Percentiles rank a stretch among this genome's conserved stretches.
Evolutionary conservation across 2,888 invertebrate genomes (phyloP).

Genomic region (Amblyjoppa proteus): DNA sequence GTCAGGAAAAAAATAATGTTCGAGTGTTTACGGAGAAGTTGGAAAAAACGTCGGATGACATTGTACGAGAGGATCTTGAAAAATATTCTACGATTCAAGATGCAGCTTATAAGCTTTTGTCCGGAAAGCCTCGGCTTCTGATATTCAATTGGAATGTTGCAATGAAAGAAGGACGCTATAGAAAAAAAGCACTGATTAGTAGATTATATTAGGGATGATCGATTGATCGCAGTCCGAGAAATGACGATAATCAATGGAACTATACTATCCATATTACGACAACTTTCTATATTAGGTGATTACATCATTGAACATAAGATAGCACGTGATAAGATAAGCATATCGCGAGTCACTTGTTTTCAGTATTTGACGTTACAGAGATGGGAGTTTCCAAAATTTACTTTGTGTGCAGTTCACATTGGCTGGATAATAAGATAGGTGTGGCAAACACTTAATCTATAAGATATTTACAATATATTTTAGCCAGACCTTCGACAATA

Average conservation of each 20-base stretch:
- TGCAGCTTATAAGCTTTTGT: conserved; percentile 83
- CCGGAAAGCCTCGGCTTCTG: conserved; percentile 85
- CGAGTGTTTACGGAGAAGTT: not conserved
- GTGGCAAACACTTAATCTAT: not conserved
- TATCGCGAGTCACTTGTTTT: conserved; percentile 1
- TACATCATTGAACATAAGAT: not conserved
- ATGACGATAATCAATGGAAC: not conserved
- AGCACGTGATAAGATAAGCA: not conserved
- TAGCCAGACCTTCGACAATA: not conserved
- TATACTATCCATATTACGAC: not conserved
- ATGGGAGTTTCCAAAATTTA: not conserved
- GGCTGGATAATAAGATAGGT: no score
- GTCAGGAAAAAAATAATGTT: not conserved
- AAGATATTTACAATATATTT: not conserved
- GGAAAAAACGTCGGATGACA: conserved; percentile 76
- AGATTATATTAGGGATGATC: not conserved
- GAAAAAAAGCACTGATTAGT: conserved; percentile 39
- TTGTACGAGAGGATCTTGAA: conserved; percentile 18
- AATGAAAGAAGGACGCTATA: conserved; percentile 68
- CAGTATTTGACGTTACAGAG: not conserved
- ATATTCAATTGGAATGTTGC: conserved; percentile 85
- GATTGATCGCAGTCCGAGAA: not conserved
- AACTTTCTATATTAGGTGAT: not conserved
- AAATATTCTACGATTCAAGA: conserved; percentile 68
- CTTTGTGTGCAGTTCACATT: not conserved